Percentiles rank a stretch among this genome's conserved stretches.
These are phyloP conservation scores for Athalia rosae DNA, from an alignment of 2,888 invertebrate species.

Conservation along the genomic window DNA sequence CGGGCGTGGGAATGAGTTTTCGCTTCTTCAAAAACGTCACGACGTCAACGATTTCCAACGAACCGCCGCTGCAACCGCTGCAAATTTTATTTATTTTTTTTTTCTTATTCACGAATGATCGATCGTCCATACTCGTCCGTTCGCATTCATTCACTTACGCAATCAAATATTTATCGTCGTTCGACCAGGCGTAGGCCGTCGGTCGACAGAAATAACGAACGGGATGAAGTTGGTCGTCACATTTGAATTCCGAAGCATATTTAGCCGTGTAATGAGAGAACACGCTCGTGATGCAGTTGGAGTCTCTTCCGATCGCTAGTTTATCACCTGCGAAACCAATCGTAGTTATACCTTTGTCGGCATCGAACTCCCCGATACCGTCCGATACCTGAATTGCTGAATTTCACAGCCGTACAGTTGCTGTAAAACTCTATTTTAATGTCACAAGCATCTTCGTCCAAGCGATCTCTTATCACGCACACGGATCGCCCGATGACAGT, in stretches of 20 bases:
- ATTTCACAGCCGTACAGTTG: constrained; percentile 32
- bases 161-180: constrained; percentile 56
- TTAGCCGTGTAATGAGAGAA: constrained; percentile 49
- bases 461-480: constrained; percentile 5
- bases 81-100: too few relatives aligned
- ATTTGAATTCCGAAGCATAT: constrained; percentile 54
- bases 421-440: constrained; percentile 7
- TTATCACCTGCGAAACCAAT: constrained; percentile 45
- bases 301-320: constrained; percentile 49
- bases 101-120: too few relatives aligned
- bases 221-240: constrained; percentile 45
- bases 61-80: constrained; percentile 58
- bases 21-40: constrained; percentile 22
- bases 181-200: constrained; percentile 58
- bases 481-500: constrained; percentile 24
- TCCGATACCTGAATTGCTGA: constrained; percentile 36
- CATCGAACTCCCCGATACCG: not conserved
- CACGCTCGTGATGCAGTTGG: constrained; percentile 49
- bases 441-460: not conserved
- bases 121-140: too few relatives aligned
- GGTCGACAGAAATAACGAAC: constrained; percentile 36
- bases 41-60: constrained; percentile 34
- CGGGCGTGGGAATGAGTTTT: constrained; percentile 1
- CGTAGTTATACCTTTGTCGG: not conserved
- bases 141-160: constrained; percentile 55